Percentiles rank a stretch among this genome's conserved stretches.
phyloP scores from a whole-genome alignment of 2,797 vertebrate species.

The Hephaestus fuliginosus region DNA sequence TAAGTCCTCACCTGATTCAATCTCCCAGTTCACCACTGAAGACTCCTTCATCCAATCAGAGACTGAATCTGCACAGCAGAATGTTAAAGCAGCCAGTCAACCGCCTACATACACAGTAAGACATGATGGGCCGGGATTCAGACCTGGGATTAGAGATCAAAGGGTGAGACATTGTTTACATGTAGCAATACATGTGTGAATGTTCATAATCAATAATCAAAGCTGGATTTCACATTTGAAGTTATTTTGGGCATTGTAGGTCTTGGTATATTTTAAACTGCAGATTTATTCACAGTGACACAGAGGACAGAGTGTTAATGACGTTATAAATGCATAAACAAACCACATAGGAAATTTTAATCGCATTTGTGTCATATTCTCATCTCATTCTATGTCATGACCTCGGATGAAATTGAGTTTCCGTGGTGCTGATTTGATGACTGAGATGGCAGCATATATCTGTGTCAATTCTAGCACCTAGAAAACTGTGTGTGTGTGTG shows the following conservation, averaged over 20 bases:
- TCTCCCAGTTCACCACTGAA: conserved; percentile 10
- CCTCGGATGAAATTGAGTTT: conserved; percentile 65
- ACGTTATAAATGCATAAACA: conserved; percentile 20
- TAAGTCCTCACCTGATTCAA: conserved; percentile 38
- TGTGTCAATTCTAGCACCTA: conserved; percentile 52
- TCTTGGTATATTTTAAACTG: not conserved
- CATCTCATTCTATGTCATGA: conserved; percentile 34
- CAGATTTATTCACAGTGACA: not conserved
- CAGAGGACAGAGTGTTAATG: not conserved
- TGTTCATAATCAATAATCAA: not conserved
- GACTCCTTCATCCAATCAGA: conserved; percentile 36
- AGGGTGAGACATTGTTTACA: conserved; percentile 62
- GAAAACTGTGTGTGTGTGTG: conserved; percentile 13
- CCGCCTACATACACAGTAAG: not conserved
- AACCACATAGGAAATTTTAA: conserved; percentile 22
- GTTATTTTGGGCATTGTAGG: not conserved
- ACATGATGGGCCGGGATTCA: not conserved
- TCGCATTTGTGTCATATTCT: conserved; percentile 32
- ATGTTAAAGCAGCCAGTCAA: conserved; percentile 28
- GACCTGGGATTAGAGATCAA: conserved; percentile 59
- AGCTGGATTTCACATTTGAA: not conserved
- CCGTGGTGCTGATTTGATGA: conserved; percentile 65
- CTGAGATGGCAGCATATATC: conserved; percentile 45
- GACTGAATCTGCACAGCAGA: conserved; percentile 28
- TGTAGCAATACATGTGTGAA: not conserved